Evolutionary conservation across 2,888 invertebrate genomes (phyloP).

Genomic region (Acanthosoma haemorrhoidale): DNA sequence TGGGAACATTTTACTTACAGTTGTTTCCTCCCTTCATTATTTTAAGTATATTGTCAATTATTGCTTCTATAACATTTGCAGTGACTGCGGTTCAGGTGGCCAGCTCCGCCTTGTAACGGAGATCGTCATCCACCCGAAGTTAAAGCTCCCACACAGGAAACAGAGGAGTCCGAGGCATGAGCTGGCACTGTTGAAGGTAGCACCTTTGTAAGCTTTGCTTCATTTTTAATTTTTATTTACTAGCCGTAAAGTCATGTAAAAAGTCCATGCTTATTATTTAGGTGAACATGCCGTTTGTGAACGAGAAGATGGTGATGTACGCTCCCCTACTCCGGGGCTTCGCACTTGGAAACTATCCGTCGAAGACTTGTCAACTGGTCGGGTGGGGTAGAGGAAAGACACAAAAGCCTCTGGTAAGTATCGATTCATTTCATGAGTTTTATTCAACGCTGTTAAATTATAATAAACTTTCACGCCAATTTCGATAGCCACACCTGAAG

Average conservation of each 20-base stretch:
- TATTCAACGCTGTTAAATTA: too few species aligned
- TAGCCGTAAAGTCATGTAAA: not conserved
- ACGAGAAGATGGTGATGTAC: not conserved
- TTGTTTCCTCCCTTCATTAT: too few species aligned
- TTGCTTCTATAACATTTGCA: too few species aligned
- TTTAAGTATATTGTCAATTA: not conserved
- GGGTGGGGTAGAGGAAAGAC: slow-evolving; percentile 12
- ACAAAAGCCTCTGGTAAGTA: not conserved
- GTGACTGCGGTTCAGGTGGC: not conserved
- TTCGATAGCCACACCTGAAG: slow-evolving; percentile 1
- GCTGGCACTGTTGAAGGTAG: not conserved
- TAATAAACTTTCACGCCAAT: too few species aligned
- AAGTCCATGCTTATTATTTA: not conserved
- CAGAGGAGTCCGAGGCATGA: not conserved
- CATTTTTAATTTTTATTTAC: not conserved
- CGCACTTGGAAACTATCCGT: not conserved
- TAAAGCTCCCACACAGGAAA: not conserved
- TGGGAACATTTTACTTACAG: too few species aligned
- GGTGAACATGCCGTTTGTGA: not conserved
- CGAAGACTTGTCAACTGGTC: not conserved
- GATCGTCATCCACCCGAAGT: not conserved
- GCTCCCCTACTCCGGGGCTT: not conserved
- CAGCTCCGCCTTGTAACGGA: not conserved
- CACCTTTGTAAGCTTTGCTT: not conserved
- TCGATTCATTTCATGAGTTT: too few species aligned